These are phyloP conservation scores for Acrocephalus kingi DNA, from an alignment of 2,113 vertebrate species.

Conservation along the genomic window DNA sequence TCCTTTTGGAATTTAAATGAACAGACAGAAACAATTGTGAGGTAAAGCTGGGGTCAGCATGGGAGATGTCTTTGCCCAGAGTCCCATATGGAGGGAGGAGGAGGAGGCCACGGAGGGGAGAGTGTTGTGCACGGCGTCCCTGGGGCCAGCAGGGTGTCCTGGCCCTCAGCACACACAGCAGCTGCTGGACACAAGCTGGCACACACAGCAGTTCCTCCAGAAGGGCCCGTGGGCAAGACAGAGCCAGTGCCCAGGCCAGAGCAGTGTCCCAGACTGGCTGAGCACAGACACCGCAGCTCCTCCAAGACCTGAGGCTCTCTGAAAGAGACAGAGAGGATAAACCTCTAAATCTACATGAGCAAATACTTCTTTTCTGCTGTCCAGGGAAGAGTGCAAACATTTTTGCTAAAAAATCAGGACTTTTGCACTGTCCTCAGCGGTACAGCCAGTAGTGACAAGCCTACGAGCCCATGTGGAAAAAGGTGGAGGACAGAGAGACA, in stretches of 20 bases:
- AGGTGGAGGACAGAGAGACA: background rate
- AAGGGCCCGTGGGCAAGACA: background rate
- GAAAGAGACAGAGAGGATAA: background rate
- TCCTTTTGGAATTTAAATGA: slow-evolving; percentile 38
- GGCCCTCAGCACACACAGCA: background rate
- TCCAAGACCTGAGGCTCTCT: background rate
- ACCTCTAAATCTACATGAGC: background rate
- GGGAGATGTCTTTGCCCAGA: background rate
- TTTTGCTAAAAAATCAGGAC: background rate
- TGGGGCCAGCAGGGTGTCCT: background rate
- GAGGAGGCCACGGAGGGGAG: background rate
- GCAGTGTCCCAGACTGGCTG: too few relatives aligned
- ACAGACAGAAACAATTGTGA: background rate
- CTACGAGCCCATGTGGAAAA: background rate
- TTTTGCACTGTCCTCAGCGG: background rate
- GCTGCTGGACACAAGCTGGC: background rate
- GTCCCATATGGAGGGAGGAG: background rate
- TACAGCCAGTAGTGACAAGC: background rate
- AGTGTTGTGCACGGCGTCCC: accelerated
- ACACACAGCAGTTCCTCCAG: background rate
- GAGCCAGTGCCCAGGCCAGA: background rate
- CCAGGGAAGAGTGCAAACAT: background rate
- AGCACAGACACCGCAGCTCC: background rate
- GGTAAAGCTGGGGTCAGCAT: background rate
- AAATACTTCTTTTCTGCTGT: background rate